These are phyloP conservation scores for Hoplias malabaricus DNA, from an alignment of 2,113 vertebrate species.

Conservation along the genomic window DNA sequence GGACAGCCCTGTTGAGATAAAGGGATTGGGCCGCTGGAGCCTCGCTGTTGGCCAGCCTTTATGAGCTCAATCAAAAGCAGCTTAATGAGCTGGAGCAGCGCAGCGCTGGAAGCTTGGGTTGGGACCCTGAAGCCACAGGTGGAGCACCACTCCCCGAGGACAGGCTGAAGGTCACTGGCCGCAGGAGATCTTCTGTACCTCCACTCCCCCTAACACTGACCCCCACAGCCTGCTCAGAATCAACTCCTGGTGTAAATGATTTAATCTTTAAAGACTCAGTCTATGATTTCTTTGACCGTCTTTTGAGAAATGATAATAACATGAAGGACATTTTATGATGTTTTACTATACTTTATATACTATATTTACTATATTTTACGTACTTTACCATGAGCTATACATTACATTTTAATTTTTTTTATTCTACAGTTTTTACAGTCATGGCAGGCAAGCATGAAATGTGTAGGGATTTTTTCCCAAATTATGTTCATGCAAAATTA, in stretches of 20 bases:
- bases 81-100: constrained; percentile 59
- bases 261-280: background rate
- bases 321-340: too few species aligned
- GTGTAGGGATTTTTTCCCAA: too few species aligned
- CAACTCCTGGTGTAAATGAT: background rate
- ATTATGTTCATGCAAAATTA: too few species aligned
- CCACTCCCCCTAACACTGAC: background rate
- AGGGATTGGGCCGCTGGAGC: constrained; percentile 59
- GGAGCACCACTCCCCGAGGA: constrained; percentile 11
- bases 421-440: too few species aligned
- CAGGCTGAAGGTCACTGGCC: constrained; percentile 58
- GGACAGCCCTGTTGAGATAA: constrained; percentile 59
- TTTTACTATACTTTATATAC: too few species aligned
- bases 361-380: too few species aligned
- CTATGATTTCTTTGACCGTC: background rate
- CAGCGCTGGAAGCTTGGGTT: constrained; percentile 46
- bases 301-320: background rate
- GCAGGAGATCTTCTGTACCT: constrained; percentile 9
- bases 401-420: too few species aligned
- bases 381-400: too few species aligned
- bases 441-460: too few species aligned
- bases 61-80: constrained; percentile 65
- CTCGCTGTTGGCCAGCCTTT: constrained; percentile 62
- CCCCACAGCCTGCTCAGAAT: background rate
- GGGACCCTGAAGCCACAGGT: constrained; percentile 18